Percentiles rank a stretch among this genome's conserved stretches.
Conservation (phyloP, 2,113 vertebrate species). For the Trogon surrucura region DNA sequence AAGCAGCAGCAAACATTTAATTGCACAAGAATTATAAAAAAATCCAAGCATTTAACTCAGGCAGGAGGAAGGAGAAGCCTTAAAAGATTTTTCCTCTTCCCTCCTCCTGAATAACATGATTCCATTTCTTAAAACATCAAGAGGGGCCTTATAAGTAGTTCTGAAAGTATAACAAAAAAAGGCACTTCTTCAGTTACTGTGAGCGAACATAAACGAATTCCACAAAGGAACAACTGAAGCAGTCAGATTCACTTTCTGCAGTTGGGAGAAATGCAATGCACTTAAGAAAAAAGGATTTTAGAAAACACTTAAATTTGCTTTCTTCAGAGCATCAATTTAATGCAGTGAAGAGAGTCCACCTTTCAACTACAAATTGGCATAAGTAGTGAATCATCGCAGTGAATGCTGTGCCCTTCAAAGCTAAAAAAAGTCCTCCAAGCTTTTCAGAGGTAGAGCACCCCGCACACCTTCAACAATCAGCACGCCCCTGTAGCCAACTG, state of each 20-base stretch:
- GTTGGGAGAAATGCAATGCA: not conserved
- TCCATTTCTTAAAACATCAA: conserved; percentile 21
- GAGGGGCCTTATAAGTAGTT: not conserved
- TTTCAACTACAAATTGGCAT: not conserved
- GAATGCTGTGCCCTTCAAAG: conserved; percentile 4
- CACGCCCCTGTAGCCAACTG: not conserved
- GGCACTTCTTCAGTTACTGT: not conserved
- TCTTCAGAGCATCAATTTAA: not conserved
- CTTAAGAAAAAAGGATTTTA: conserved; percentile 1
- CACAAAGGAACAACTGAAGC: conserved; percentile 10
- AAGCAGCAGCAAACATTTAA: not conserved
- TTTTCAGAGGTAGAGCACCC: not conserved
- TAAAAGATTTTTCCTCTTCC: not conserved
- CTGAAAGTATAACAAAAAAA: not conserved
- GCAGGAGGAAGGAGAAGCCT: not conserved
- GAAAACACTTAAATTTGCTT: not conserved
- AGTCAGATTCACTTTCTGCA: conserved; percentile 24
- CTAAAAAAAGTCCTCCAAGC: not conserved
- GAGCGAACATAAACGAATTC: not conserved
- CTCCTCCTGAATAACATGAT: not conserved
- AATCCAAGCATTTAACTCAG: not conserved
- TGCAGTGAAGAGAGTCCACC: not conserved
- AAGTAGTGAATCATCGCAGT: not conserved
- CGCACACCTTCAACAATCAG: not conserved
- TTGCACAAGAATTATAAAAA: not conserved